Evolutionary conservation across 2,113 vertebrate species (phyloP).

Genomic region (Tangachromis dhanisi): DNA sequence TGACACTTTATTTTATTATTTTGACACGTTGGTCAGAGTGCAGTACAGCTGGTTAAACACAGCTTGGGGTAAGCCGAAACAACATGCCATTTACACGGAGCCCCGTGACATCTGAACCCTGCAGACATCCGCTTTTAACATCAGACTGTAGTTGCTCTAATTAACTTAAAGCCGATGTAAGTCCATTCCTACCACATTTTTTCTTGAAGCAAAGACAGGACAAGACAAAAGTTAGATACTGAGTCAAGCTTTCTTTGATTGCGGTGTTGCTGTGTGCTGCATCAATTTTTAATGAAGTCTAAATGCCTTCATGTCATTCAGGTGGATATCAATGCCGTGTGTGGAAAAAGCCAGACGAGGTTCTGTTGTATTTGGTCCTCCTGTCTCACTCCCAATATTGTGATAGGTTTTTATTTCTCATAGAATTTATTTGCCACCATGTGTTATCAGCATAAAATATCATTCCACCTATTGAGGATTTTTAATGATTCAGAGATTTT

Average conservation of each 20-base stretch:
- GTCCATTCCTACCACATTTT: too few species aligned
- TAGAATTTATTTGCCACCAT: not conserved
- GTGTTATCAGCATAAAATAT: not conserved
- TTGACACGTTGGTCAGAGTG: conserved; percentile 31
- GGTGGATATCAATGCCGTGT: accelerated
- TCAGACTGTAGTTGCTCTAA: not conserved
- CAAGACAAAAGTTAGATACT: not conserved
- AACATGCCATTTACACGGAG: conserved; percentile 19
- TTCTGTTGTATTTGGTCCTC: not conserved
- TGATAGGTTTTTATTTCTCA: not conserved
- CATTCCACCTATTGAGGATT: not conserved
- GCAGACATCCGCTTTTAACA: not conserved
- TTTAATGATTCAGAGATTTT: not conserved
- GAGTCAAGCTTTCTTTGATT: not conserved
- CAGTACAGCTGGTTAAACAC: conserved; percentile 69
- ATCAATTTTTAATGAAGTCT: not conserved
- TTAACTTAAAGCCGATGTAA: not conserved
- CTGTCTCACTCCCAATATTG: not conserved
- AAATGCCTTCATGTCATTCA: not conserved
- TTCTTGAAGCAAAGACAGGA: not conserved
- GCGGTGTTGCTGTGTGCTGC: not conserved
- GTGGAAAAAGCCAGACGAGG: not conserved
- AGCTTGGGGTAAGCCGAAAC: conserved; percentile 38
- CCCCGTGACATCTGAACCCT: conserved; percentile 14
- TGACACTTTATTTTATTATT: not conserved